These are phyloP conservation scores for Bettongia penicillata DNA, from an alignment of 2,113 vertebrate species.

Conservation along the genomic window DNA sequence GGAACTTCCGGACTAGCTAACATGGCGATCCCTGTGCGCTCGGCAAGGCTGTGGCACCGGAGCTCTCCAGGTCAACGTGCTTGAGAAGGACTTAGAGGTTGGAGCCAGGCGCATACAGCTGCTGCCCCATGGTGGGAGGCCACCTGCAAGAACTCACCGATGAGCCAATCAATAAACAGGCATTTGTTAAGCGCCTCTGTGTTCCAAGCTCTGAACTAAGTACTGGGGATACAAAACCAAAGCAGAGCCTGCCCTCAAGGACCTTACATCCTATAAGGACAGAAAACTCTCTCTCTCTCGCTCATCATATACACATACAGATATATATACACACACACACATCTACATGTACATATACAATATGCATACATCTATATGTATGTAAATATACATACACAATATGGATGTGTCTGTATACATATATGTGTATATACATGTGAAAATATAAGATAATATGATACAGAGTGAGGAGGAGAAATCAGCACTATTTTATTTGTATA, in stretches of 20 bases:
- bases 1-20: neutral
- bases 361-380: too few relatives aligned
- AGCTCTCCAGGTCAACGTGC: rapidly evolving
- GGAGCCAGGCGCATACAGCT: neutral
- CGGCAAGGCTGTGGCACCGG: neutral
- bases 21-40: neutral
- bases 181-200: neutral
- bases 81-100: neutral
- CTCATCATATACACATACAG: too few relatives aligned
- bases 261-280: neutral
- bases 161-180: neutral
- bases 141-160: neutral
- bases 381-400: too few relatives aligned
- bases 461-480: neutral
- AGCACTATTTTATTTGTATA: neutral
- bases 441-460: neutral
- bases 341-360: too few relatives aligned
- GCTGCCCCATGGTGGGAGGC: too few relatives aligned
- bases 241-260: neutral
- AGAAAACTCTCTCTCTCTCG: neutral
- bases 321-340: too few relatives aligned
- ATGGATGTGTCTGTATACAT: too few relatives aligned
- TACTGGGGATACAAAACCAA: neutral
- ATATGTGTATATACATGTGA: neutral
- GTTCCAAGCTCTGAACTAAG: neutral